Base-by-base conservation (phyloP, 2,888 invertebrate species). In the Dynastes tityus region DNA sequence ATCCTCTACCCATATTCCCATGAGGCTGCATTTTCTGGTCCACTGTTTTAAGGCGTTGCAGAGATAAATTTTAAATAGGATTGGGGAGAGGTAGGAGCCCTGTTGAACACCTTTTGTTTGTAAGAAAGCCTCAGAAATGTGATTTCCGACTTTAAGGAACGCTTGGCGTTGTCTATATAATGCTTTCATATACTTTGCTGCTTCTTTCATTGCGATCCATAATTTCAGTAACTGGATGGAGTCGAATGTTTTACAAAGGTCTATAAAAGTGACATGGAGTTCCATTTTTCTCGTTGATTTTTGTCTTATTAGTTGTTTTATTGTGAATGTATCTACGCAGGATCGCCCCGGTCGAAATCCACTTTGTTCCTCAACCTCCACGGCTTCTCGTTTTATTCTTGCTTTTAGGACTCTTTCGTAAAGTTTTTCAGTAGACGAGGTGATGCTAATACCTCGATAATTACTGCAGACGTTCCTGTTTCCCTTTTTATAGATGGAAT, bases 401-500 rank as follows among this genome's bases (percentile, higher is more conserved):
- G 9, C 51, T n/a, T 5, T 51, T 51, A 9, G 9, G 51, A 51
- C 11, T n/a, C n/a, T 51, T 51, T n/a, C 8, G n/a, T 51, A 51
- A 22, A 22, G n/a, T 51, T n/a, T 51, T 51, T 9, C 51, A 13
- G 9, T n/a, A 9, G 51, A 63, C 2, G 63, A 63, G 4, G 16
- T 61, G 6, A 37, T 37, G 6, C 2, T 37, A 37, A 37, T 37
- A 6, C 4, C 8, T 27, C 13, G 9, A 70, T 81, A 22, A 22
- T 22, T 22, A 22, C 22, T 1, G 22, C 22, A 22, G 22, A 22
- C 22, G 22, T 22, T 22, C 58, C 75, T 75, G 51, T 61, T 45
- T 32, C 78, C 71, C 53, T 78, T 82, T 75, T 80, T 80, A 22
- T 78, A 65, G 27, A 79, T 80, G 37, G 78, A 71, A 51, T 55